Conservation (phyloP, 2,888 invertebrate genomes). For the Mechanitis messenoides region DNA sequence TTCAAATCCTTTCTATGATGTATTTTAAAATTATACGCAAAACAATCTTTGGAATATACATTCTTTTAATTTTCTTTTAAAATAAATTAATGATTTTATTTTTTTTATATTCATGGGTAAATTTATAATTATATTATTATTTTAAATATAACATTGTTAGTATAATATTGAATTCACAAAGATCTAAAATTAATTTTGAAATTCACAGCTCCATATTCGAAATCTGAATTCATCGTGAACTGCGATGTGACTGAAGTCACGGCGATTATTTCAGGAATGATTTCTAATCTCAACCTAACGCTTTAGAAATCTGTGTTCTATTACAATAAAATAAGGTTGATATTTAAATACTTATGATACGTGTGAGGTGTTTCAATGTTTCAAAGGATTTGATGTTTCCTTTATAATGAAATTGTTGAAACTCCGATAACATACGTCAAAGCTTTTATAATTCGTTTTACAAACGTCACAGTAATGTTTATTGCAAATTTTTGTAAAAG, state of each 20-base stretch:
- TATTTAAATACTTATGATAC: constrained; percentile 17
- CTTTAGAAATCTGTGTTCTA: constrained; percentile 18
- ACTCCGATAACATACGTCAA: constrained; percentile 20
- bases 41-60: no score
- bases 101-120: no score
- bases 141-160: no score
- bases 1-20: no score
- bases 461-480: background rate
- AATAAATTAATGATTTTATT: no score
- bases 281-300: constrained; percentile 26
- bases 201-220: constrained; percentile 9
- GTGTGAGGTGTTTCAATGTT: constrained; percentile 26
- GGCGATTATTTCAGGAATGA: constrained; percentile 34
- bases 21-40: no score
- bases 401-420: constrained; percentile 34
- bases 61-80: no score
- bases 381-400: constrained; percentile 32
- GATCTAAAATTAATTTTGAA: constrained; percentile 3
- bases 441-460: constrained; percentile 20
- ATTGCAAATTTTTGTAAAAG: background rate
- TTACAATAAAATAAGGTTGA: constrained; percentile 14
- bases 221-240: constrained; percentile 28
- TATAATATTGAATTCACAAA: background rate
- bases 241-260: constrained; percentile 26
- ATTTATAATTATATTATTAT: no score